Evolutionary conservation across 2,113 vertebrate genomes (phyloP).

Genomic region (Dromaius novaehollandiae): DNA sequence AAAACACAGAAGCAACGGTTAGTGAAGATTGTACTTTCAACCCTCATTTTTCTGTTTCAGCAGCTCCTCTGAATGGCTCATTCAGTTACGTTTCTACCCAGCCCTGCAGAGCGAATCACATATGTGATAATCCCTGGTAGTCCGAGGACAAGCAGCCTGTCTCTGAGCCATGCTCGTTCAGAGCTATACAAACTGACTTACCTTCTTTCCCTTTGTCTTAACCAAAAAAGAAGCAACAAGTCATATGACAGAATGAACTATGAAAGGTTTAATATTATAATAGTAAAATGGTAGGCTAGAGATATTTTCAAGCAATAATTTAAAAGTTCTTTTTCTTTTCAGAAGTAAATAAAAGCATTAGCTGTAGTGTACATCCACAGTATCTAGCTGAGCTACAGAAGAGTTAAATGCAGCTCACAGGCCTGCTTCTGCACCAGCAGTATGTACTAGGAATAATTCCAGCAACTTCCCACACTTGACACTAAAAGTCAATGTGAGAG

Average conservation of each 20-base stretch:
- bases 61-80: background rate
- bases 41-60: background rate
- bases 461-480: accelerated
- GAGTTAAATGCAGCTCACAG: accelerated
- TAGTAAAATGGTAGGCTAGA: background rate
- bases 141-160: background rate
- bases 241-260: background rate
- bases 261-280: background rate
- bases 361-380: background rate
- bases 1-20: background rate
- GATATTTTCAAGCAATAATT: background rate
- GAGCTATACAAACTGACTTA: background rate
- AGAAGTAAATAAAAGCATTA: background rate
- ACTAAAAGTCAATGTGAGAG: background rate
- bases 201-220: background rate
- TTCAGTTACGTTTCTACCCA: background rate
- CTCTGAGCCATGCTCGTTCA: background rate
- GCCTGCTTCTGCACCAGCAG: background rate
- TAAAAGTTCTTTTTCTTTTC: background rate
- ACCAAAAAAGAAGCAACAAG: background rate
- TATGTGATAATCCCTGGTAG: background rate
- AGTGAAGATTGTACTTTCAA: background rate
- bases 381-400: background rate
- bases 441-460: background rate
- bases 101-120: background rate